Base-by-base conservation (phyloP, 2,113 vertebrate species). In the Gnathonemus echidnorhynchus region DNA sequence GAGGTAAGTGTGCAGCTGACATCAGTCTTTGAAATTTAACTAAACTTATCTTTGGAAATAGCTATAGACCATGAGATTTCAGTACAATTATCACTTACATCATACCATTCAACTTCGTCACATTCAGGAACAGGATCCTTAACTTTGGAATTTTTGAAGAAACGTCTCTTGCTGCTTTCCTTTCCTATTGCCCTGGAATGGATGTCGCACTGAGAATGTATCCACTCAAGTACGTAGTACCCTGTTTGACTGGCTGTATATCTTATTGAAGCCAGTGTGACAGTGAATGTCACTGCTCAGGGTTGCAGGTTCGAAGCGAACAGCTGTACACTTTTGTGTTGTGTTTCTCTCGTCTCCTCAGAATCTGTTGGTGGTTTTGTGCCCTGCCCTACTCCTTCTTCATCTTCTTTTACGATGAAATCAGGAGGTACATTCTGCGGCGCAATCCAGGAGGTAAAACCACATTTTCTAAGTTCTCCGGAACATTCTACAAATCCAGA, bases 201-300 rank as follows among this genome's bases (percentile, higher is more conserved):
- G 96, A 96, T n/a, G 88, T 96, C 0, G 96, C 96, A 31, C 95
- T 97, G 46, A 95, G 96, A 95, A 97, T 97, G 96, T 97, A 95
- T 80, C 96, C 96, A 46, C 94, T 97, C 45, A 97, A 97, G 96
- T 97, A 92, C 95, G 96, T 95, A 17, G 1, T 15, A 9, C 0
- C 5, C 19, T 58, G 21, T 58, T 39, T 10, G 31, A 45, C 8
- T 35, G 21, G 27, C 83, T n/a, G 8, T 19, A 85, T 46, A 10
- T 85, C 35, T 85, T 13, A 21, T 11, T 21, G 83, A 49, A 86
- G 46, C 83, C 21, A 86, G 21, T n/a, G 83, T 11, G 46, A 86
- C 42, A 86, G 21, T 49, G 46, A 8, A 24, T 49, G 46, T 27
- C 46, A n/a, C 24, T n/a, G 42, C 42, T 48, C 45, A 87, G n/a